phyloP scores from a whole-genome alignment of 2,797 vertebrate genomes.

The Hyperoplus lanceolatus region DNA sequence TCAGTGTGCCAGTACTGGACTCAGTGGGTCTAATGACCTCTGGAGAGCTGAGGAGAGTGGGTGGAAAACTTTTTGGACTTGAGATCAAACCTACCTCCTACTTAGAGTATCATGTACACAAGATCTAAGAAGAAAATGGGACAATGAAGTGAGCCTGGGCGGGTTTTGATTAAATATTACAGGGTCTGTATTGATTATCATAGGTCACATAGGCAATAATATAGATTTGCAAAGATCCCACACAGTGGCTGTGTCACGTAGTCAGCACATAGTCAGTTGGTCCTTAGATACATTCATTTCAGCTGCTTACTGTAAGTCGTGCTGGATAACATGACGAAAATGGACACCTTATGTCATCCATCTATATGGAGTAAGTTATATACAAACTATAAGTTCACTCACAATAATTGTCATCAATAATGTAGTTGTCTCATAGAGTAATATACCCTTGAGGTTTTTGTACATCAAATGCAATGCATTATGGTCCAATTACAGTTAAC shows the following conservation, averaged over 20 bases:
- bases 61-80: conserved; percentile 47
- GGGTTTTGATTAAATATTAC: conserved; percentile 27
- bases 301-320: not conserved
- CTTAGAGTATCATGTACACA: conserved; percentile 17
- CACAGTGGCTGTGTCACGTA: not conserved
- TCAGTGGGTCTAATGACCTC: conserved; percentile 47
- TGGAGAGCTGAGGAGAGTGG: conserved; percentile 42
- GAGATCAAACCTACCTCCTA: conserved; percentile 58
- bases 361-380: not conserved
- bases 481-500: not conserved
- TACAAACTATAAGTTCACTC: not conserved
- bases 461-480: not conserved
- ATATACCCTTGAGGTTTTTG: not conserved
- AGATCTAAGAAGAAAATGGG: conserved; percentile 26
- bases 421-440: not conserved
- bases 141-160: conserved; percentile 15
- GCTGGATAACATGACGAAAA: too few relatives aligned
- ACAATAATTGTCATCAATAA: not conserved
- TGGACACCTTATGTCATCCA: not conserved
- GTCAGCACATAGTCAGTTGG: not conserved
- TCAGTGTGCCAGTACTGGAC: conserved; percentile 28
- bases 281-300: not conserved
- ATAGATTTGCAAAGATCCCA: not conserved
- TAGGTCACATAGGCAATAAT: too few relatives aligned
- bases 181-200: conserved; percentile 6